A percentile compares a stretch with the other conserved stretches of the same genome.
Evolutionary conservation across 2,113 vertebrate genomes (phyloP).

Genomic region (Mobula hypostoma): DNA sequence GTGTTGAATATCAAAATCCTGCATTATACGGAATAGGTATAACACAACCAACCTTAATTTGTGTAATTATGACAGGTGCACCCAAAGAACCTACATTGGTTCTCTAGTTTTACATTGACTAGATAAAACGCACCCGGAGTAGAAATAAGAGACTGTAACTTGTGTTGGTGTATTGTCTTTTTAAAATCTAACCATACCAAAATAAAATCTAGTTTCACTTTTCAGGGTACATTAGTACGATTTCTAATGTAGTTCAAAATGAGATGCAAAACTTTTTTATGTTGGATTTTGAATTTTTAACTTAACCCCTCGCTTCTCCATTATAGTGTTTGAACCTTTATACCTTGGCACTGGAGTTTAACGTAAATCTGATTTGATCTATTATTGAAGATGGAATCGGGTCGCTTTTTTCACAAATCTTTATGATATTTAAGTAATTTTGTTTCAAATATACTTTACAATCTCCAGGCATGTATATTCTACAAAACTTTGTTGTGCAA

Average conservation of each 20-base stretch:
- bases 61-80: not conserved
- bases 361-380: not conserved
- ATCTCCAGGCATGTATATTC: not conserved
- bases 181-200: not conserved
- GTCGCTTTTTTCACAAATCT: not conserved
- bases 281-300: no score
- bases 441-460: not conserved
- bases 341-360: not conserved
- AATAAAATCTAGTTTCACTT: not conserved
- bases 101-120: not conserved
- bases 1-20: not conserved
- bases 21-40: not conserved
- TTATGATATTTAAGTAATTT: not conserved
- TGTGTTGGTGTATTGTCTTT: not conserved
- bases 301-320: not conserved
- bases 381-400: not conserved
- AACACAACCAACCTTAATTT: not conserved
- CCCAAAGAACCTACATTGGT: not conserved
- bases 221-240: not conserved
- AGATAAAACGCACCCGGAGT: not conserved
- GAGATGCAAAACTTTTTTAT: not conserved
- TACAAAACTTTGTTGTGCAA: not conserved
- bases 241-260: not conserved
- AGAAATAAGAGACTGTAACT: conserved; percentile 8
- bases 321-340: not conserved